Evolutionary conservation across 2,888 invertebrate species (phyloP).

Genomic region (Esperia sulphurella): DNA sequence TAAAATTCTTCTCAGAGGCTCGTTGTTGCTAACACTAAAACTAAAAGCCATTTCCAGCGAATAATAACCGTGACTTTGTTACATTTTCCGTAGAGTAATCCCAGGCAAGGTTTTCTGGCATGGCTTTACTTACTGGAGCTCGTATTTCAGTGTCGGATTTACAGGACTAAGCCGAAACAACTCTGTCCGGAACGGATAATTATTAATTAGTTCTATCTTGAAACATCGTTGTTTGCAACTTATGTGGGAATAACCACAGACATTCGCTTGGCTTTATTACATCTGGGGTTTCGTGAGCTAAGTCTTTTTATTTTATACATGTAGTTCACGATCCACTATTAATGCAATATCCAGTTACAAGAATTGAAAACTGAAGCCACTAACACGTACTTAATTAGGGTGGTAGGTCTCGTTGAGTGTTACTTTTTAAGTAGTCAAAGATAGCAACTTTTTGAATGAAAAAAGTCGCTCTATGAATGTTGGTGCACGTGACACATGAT

Average conservation of each 20-base stretch:
- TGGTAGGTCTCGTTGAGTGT: no score
- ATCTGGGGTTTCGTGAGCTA: background rate
- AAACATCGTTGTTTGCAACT: slow-evolving; percentile 5
- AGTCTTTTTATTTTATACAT: background rate
- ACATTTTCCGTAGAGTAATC: slow-evolving; percentile 10
- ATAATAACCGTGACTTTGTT: background rate
- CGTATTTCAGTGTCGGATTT: slow-evolving; percentile 33
- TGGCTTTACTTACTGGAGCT: slow-evolving; percentile 21
- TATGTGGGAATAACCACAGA: background rate
- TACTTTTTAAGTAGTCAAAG: no score
- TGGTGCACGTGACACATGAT: no score
- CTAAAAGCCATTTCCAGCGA: background rate
- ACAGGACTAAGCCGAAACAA: slow-evolving; percentile 8
- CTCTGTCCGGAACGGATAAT: slow-evolving; percentile 3
- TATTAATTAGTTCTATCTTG: slow-evolving; percentile 13
- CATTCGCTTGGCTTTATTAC: background rate
- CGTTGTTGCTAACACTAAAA: no score
- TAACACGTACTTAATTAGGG: no score
- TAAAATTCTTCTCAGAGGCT: no score
- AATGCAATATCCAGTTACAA: no score
- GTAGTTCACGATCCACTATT: no score
- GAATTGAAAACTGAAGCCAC: no score
- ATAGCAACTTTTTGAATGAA: no score
- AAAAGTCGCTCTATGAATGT: no score
- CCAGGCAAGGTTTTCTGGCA: slow-evolving; percentile 11